Base-by-base conservation (phyloP, 1,140 invertebrate species). In the Ericerus pela region DNA sequence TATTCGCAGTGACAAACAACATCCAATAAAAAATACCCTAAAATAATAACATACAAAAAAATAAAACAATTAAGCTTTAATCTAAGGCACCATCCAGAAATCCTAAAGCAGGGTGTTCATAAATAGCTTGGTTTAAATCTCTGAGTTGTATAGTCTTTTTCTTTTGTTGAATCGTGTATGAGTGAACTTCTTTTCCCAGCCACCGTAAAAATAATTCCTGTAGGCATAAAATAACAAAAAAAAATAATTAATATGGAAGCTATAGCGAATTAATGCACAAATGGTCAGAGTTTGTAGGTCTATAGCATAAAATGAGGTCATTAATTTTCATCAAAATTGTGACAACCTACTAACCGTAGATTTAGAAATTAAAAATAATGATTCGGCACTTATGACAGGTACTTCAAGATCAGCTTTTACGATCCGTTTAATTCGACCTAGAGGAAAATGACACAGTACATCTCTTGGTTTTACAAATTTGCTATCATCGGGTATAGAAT, bases 391-490 rank as follows among this genome's bases (percentile, higher is more conserved):
- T 0, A 60, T 27, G 14, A 60, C 54, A 27, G 57, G 57, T 2
- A 60, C 51, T 27, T 60, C 56, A 0, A 55, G 59, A 54, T 60
- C 59, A 37, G 56, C 47, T 51, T 60, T 60, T 55, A 60, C 57
- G 1, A 60, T 60, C 0, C 54, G 6, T 41, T 57, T 60, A 5
- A 60, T 51, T 20, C 59, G 37, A 2, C 55, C 55, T 1, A 53
- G 41, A 0, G 59, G 59, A 29, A 60, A 36, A 20, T 52, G 36
- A 36, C 28, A 53, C 5, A 51, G 37, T 14, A n/a, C 30, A 33
- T 41, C 27, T 55, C 37, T 58, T 10, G 28, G n/a, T 26, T 43
- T 47, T 20, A n/a, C n/a, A n/a, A n/a, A n/a, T n/a, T n/a, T n/a
- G n/a, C n/a, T n/a, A n/a, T n/a, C n/a, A n/a, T n/a, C n/a, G n/a